Evolutionary conservation across 92 coral and sea anemone species (phyloP), one percentile per base, ranked within the genome.

Genomic region (Galaxea fascicularis): DNA sequence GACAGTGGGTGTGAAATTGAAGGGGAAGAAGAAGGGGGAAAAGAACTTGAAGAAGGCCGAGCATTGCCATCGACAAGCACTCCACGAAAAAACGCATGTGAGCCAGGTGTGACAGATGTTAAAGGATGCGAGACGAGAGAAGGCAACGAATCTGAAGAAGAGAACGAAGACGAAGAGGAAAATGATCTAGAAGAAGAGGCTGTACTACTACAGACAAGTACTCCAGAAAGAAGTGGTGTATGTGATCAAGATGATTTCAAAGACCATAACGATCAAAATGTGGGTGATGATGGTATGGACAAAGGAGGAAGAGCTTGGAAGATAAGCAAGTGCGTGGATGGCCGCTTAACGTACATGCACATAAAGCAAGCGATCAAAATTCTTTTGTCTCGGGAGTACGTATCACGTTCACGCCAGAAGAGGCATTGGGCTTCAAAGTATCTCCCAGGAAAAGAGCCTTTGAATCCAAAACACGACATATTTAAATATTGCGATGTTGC

Each of bases 381-480:
- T 45, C 87, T 83, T 27, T 65, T 83, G 56, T 71, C 80, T 22
- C 31, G 80, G 6, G 80, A 82, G 56, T 81, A 81, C 46, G 46
- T 82, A 10, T 67, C 78, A 10, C 77, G 78, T 0, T 82, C 56
- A 49, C 86, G 54, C 21, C 78, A 82, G 68, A 82, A 67, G 67
- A 56, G 86, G 68, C 86, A 68, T 52, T 66, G 76, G 66, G 86
- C 86, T n/a, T 67, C 86, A 30, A 70, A 69, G 56, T 82, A 70
- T 49, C 86, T 25, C n/a, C n/a, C n/a, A n/a, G n/a, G n/a, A n/a
- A n/a, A n/a, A n/a, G n/a, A n/a, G n/a, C n/a, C n/a, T n/a, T 56
- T 83, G 28, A 65, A 83, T 57, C 80, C 84, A 20, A 54, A 58
- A 2, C 80, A 83, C 75, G 73, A 83, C 64, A 73, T 83, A 29